Percentiles rank a stretch among this genome's conserved stretches.
Evolutionary conservation across 1,140 invertebrate species (phyloP).

Genomic region (Rhopalosiphum maidis): DNA sequence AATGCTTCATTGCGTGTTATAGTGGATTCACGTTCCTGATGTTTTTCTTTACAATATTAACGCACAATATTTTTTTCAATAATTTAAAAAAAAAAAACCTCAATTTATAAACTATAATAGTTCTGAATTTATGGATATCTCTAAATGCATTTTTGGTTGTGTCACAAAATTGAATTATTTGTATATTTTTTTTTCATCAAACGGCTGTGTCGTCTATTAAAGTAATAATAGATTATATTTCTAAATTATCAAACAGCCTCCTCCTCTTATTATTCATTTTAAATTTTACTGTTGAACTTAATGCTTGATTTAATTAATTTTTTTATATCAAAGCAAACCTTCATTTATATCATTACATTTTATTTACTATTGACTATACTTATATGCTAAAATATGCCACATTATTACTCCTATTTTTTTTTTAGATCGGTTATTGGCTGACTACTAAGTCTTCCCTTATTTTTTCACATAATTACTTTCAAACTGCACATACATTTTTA

Average conservation of each 20-base stretch:
- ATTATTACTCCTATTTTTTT: background rate
- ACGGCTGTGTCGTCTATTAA: conserved; percentile 24
- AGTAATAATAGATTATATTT: conserved; percentile 15
- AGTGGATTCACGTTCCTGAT: background rate
- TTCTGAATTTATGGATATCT: background rate
- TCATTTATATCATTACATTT: background rate
- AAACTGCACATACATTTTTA: conserved; percentile 22
- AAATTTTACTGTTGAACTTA: background rate
- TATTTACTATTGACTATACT: background rate
- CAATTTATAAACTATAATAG: background rate
- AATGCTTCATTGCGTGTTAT: background rate
- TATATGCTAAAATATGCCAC: background rate
- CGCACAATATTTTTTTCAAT: background rate
- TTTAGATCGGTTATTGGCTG: background rate
- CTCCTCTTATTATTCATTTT: background rate
- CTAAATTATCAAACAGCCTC: background rate
- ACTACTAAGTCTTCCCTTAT: conserved; percentile 10
- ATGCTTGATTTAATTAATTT: background rate
- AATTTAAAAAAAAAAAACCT: background rate
- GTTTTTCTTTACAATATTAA: background rate
- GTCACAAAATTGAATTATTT: conserved; percentile 1
- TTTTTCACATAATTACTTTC: background rate
- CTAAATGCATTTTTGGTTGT: background rate
- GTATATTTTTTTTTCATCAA: conserved; percentile 5
- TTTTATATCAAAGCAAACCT: background rate